phyloP scores from a whole-genome alignment of 2,888 invertebrate species.

The Drosophila mayaguana region DNA sequence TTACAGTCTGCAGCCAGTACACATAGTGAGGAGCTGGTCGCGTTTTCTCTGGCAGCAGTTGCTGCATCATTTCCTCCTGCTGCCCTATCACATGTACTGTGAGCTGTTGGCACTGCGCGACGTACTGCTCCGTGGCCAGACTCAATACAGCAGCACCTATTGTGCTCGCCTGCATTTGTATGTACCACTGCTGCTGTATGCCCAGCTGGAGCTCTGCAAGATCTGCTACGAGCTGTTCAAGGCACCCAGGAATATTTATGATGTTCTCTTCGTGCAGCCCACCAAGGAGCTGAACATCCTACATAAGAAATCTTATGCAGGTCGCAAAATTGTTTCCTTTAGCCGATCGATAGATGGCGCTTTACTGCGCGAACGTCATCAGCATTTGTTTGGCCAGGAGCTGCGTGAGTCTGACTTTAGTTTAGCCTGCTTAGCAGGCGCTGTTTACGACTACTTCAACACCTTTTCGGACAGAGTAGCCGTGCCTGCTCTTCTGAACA shows the following conservation, averaged over 20 bases:
- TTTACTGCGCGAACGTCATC: constrained; percentile 73
- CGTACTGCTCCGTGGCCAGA: constrained; percentile 80
- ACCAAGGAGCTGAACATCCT: constrained; percentile 82
- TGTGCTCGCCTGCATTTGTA: constrained; percentile 80
- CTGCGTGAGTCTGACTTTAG: constrained; percentile 82
- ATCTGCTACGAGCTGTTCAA: constrained; percentile 82
- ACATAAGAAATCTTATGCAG: constrained; percentile 84
- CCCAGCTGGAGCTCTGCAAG: constrained; percentile 80
- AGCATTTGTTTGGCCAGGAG: constrained; percentile 68
- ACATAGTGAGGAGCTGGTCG: constrained; percentile 81
- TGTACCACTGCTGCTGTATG: constrained; percentile 81
- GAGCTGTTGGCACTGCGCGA: constrained; percentile 81
- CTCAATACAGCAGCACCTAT: constrained; percentile 72
- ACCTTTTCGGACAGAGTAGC: constrained; percentile 60
- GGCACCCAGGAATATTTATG: constrained; percentile 83
- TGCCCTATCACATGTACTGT: constrained; percentile 79
- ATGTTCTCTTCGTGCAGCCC: constrained; percentile 81
- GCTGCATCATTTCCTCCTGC: constrained; percentile 70
- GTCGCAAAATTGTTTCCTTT: constrained; percentile 84
- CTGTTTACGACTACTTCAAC: constrained; percentile 81
- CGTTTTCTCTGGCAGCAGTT: constrained; percentile 82
- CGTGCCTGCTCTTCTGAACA: constrained; percentile 80
- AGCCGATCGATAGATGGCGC: constrained; percentile 83
- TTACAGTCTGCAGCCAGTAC: constrained; percentile 85
- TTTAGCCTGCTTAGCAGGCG: constrained; percentile 82